Evolutionary conservation across 1,140 invertebrate species (phyloP).

Genomic region (Achroia grisella): DNA sequence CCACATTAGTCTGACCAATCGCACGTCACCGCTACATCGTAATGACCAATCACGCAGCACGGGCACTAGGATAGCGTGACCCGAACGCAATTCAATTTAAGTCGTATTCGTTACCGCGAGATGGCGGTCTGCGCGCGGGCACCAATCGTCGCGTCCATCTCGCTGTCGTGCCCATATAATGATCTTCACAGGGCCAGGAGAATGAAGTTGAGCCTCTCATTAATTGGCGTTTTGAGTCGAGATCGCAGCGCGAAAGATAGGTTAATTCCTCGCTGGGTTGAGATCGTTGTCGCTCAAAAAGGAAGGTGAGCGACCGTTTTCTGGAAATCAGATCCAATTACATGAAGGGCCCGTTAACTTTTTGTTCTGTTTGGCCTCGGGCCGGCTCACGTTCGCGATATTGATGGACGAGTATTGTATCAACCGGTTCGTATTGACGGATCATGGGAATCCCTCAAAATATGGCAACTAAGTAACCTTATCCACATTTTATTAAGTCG

Average conservation of each 20-base stretch:
- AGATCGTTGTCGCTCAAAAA: slow-evolving; percentile 73
- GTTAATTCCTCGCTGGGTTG: slow-evolving; percentile 67
- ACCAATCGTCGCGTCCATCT: slow-evolving; percentile 71
- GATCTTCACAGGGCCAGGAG: slow-evolving; percentile 70
- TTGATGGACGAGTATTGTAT: slow-evolving; percentile 49
- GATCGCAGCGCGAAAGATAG: slow-evolving; percentile 70
- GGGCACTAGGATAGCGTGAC: slow-evolving; percentile 69
- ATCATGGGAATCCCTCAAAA: slow-evolving; percentile 32
- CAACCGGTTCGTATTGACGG: slow-evolving; percentile 34
- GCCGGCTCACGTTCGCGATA: slow-evolving; percentile 44
- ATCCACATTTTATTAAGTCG: slow-evolving; percentile 48
- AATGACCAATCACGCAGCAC: slow-evolving; percentile 58
- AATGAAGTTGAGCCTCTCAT: slow-evolving; percentile 73
- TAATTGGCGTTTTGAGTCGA: slow-evolving; percentile 72
- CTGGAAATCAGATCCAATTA: slow-evolving; percentile 74
- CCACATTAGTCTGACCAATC: slow-evolving; percentile 54
- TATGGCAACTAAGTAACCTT: slow-evolving; percentile 8
- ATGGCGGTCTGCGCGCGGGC: slow-evolving; percentile 53
- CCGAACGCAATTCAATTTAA: slow-evolving; percentile 68
- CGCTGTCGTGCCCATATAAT: slow-evolving; percentile 72
- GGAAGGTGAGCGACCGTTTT: slow-evolving; percentile 69
- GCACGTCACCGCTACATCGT: slow-evolving; percentile 48
- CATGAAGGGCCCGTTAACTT: slow-evolving; percentile 63
- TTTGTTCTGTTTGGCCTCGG: slow-evolving; percentile 65
- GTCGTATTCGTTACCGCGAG: slow-evolving; percentile 66